Conservation (phyloP, 2,113 vertebrate species). For the Megaceryle maxima region DNA sequence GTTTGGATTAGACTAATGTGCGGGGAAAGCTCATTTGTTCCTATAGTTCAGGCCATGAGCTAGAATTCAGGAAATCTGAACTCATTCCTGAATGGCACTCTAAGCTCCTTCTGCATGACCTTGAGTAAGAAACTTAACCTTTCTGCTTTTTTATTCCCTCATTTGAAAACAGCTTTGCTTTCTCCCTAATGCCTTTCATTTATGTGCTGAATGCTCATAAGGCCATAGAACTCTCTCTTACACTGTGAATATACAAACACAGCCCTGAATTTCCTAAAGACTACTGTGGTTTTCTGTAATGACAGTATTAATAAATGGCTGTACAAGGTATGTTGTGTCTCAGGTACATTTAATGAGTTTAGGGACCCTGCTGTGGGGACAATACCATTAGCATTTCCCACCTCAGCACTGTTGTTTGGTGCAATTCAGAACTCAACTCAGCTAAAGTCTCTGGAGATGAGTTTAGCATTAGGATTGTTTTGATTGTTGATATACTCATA, state of each 20-base stretch:
- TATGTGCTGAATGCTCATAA: neutral
- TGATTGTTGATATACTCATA: neutral
- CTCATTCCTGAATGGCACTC: neutral
- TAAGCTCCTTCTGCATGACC: neutral
- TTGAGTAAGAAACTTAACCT: conserved; percentile 15
- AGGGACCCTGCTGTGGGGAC: neutral
- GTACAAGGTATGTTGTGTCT: neutral
- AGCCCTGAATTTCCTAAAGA: neutral
- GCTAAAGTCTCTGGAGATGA: neutral
- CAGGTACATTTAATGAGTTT: neutral
- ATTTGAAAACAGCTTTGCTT: neutral
- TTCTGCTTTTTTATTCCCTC: neutral
- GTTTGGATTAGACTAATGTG: conserved; percentile 23
- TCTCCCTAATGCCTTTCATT: neutral
- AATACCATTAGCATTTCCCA: neutral
- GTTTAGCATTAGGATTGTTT: neutral
- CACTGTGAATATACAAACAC: neutral
- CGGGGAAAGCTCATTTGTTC: conserved; percentile 16
- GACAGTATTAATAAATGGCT: neutral
- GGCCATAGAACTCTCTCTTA: neutral
- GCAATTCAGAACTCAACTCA: neutral
- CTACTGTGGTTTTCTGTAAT: neutral
- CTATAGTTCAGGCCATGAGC: neutral
- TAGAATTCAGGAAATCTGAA: neutral
- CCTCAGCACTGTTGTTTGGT: neutral